Conservation (phyloP, 2,113 vertebrate genomes). For the Urocynchramus pylzowi region DNA sequence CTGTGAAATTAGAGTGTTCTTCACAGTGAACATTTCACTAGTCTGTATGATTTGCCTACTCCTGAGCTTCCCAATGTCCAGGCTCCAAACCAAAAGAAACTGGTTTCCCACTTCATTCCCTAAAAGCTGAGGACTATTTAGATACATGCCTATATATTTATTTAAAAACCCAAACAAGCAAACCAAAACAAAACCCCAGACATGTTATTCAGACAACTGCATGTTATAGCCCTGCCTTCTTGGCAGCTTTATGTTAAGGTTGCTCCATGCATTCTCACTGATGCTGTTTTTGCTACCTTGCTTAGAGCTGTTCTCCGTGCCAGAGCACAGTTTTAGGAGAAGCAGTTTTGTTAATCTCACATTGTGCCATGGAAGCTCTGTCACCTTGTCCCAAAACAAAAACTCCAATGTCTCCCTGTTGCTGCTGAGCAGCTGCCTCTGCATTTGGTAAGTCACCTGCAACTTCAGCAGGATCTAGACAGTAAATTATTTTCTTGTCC, state of each 20-base stretch:
- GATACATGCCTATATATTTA: neutral
- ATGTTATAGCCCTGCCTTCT: neutral
- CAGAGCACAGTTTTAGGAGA: neutral
- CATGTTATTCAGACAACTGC: neutral
- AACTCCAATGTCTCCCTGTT: neutral
- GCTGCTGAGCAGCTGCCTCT: neutral
- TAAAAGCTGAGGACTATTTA: neutral
- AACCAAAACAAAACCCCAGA: neutral
- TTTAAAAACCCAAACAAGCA: neutral
- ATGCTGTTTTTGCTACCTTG: neutral
- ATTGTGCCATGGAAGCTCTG: neutral
- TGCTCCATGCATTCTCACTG: neutral
- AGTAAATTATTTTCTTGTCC: neutral
- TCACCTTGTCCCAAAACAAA: neutral
- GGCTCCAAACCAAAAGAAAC: neutral
- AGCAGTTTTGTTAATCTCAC: neutral
- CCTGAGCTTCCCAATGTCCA: neutral
- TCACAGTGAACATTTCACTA: neutral
- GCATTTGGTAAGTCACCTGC: neutral
- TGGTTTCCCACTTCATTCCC: neutral
- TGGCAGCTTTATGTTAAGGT: neutral
- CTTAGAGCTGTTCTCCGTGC: neutral
- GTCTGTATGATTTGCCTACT: neutral
- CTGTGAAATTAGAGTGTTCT: neutral
- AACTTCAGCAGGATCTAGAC: neutral